These are phyloP conservation scores for Esperia sulphurella DNA, from an alignment of 2,888 invertebrate species.

Conservation along the genomic window DNA sequence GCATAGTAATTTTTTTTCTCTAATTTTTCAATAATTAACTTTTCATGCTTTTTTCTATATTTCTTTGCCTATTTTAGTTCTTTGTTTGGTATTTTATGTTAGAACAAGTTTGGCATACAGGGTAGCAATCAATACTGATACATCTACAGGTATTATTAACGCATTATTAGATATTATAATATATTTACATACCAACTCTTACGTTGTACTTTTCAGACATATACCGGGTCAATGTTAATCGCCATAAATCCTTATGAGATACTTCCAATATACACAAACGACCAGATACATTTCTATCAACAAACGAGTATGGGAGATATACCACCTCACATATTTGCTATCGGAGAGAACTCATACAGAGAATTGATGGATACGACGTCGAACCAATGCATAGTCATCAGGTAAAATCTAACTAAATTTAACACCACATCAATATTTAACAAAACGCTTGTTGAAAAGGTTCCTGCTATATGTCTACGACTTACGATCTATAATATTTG, in stretches of 20 bases:
- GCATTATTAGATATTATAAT: no score
- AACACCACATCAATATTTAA: background rate
- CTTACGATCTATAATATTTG: background rate
- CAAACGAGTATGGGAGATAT: slow-evolving; percentile 90
- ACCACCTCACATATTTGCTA: slow-evolving; percentile 97
- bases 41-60: no score
- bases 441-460: background rate
- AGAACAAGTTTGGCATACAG: no score
- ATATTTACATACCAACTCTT: no score
- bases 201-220: slow-evolving; percentile 83
- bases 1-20: no score
- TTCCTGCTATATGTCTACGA: background rate
- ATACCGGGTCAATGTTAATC: slow-evolving; percentile 95
- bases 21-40: no score
- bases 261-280: slow-evolving; percentile 95
- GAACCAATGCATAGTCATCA: slow-evolving; percentile 97
- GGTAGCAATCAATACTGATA: no score
- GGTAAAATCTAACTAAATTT: slow-evolving; percentile 62
- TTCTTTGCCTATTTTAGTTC: no score
- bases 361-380: slow-evolving; percentile 86
- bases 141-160: no score
- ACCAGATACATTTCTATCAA: slow-evolving; percentile 90
- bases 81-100: no score
- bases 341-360: slow-evolving; percentile 94
- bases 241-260: slow-evolving; percentile 97